Conservation (phyloP, 2,113 vertebrate genomes). For the Nymphicus hollandicus region DNA sequence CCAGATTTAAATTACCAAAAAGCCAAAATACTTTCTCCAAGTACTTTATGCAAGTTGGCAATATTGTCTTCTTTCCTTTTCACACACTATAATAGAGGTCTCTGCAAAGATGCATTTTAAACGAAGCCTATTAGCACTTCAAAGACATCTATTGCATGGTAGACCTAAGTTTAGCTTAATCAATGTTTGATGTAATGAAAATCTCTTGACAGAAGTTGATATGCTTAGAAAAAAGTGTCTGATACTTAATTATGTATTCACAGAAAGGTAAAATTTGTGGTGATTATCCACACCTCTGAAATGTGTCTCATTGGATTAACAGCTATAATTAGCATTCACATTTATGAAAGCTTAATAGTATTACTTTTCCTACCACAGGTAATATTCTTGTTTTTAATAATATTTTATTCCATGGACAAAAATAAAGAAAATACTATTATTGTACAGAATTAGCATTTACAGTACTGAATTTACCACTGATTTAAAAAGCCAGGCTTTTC, state of each 20-base stretch:
- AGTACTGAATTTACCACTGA: background rate
- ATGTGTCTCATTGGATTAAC: constrained; percentile 50
- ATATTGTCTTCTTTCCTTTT: background rate
- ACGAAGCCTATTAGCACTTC: constrained; percentile 6
- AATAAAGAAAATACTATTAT: background rate
- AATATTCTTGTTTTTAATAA: background rate
- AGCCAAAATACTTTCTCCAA: background rate
- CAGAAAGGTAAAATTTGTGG: constrained; percentile 39
- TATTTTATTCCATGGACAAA: background rate
- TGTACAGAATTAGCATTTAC: background rate
- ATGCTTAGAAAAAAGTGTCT: constrained; percentile 36
- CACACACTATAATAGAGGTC: background rate
- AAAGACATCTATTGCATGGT: background rate
- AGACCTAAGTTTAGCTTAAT: constrained; percentile 36
- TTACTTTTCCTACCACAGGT: background rate
- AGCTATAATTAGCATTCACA: constrained; percentile 38
- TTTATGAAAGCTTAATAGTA: constrained; percentile 20
- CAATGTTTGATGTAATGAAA: constrained; percentile 51
- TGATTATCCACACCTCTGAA: constrained; percentile 50
- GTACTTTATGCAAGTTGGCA: background rate
- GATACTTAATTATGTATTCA: constrained; percentile 51
- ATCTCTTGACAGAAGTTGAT: constrained; percentile 44
- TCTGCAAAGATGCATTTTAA: constrained; percentile 16
- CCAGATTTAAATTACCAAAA: background rate
- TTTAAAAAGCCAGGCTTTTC: background rate